These are phyloP conservation scores for Morpho deidamia DNA, from an alignment of 2,888 invertebrate species.

Conservation along the genomic window DNA sequence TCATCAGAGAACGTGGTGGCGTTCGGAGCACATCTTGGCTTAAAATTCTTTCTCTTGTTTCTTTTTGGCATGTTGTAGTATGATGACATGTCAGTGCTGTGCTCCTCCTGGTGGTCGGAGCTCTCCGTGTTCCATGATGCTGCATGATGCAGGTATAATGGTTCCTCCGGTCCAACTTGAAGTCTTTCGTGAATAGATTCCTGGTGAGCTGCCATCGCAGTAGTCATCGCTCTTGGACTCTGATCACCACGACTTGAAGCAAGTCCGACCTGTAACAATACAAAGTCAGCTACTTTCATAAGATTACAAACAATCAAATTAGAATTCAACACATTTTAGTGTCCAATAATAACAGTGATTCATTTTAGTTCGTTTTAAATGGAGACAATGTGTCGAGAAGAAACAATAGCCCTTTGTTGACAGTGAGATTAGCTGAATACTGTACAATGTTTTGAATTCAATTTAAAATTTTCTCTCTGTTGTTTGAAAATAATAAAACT, in stretches of 20 bases:
- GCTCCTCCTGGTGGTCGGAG: constrained; percentile 59
- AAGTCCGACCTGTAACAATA: constrained; percentile 57
- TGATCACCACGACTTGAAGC: constrained; percentile 53
- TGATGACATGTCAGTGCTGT: constrained; percentile 59
- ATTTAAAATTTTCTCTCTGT: constrained; percentile 62
- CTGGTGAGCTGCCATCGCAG: constrained; percentile 77
- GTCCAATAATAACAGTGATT: constrained; percentile 73
- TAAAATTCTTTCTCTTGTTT: constrained; percentile 88
- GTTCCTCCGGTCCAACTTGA: constrained; percentile 64
- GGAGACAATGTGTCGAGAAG: constrained; percentile 69
- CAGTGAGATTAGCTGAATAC: constrained; percentile 74
- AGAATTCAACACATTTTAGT: constrained; percentile 68
- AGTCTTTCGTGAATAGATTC: constrained; percentile 75
- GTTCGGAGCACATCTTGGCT: constrained; percentile 84
- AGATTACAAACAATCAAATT: constrained; percentile 67
- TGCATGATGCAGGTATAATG: constrained; percentile 69
- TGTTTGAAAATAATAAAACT: constrained; percentile 53
- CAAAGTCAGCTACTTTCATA: constrained; percentile 26
- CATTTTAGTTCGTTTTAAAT: constrained; percentile 64
- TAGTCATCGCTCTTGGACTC: constrained; percentile 75
- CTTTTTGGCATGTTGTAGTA: constrained; percentile 80
- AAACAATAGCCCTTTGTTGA: constrained; percentile 76
- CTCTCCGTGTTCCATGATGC: constrained; percentile 73
- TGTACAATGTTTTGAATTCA: constrained; percentile 72
- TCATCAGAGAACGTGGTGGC: constrained; percentile 70